A percentile compares a stretch with the other conserved stretches of the same genome.
phyloP scores from a whole-genome alignment of 64 coral and sea anemone species.

The Montipora efflorescens region DNA sequence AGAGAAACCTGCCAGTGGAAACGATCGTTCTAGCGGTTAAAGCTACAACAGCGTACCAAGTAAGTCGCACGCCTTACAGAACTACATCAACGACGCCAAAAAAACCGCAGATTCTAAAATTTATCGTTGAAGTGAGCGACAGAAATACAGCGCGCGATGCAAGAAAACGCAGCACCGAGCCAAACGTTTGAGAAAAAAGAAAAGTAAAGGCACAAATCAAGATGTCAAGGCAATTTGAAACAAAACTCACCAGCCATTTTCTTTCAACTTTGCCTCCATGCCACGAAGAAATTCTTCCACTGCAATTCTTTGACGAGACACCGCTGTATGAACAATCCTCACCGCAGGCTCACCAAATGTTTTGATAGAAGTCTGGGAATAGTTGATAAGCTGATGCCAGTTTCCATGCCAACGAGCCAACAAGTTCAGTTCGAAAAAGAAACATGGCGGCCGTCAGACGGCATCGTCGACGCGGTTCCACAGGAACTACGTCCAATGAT shows the following conservation, averaged over 20 bases:
- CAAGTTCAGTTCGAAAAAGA: neutral
- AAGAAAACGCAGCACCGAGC: conserved; percentile 4
- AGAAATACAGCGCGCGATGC: neutral
- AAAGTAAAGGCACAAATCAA: neutral
- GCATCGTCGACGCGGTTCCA: conserved; percentile 20
- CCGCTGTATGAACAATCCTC: conserved; percentile 57
- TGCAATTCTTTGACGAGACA: conserved; percentile 44
- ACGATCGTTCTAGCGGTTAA: conserved; percentile 34
- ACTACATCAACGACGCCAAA: neutral
- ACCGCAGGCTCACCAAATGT: neutral
- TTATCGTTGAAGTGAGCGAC: conserved; percentile 35
- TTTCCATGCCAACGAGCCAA: conserved; percentile 63
- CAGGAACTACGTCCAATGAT: conserved; percentile 42
- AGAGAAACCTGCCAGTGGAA: conserved; percentile 87
- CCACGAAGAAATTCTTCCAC: conserved; percentile 96
- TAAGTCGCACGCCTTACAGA: neutral
- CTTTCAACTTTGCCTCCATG: conserved; percentile 99
- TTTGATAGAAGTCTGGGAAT: conserved; percentile 13
- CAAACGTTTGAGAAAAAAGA: neutral
- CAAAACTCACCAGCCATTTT: conserved; percentile 90
- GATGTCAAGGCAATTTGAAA: neutral
- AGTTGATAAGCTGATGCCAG: neutral
- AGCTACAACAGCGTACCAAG: conserved; percentile 13
- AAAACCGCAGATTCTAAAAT: conserved; percentile 45
- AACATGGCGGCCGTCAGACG: conserved; percentile 72